Conservation (phyloP, 2,113 vertebrate genomes). For the Corydoras sp. region DNA sequence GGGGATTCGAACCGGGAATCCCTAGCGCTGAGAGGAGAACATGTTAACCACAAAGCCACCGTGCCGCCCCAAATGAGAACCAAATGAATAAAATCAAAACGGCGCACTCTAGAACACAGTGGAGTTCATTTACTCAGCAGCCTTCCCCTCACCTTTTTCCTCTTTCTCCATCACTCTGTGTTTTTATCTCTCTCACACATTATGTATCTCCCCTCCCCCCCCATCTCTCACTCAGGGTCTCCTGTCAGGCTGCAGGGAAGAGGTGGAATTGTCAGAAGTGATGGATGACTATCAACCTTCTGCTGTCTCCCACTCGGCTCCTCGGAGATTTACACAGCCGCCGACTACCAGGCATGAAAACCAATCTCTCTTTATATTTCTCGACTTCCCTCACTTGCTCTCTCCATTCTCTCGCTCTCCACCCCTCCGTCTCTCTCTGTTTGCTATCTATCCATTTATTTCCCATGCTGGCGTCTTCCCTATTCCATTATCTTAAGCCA, state of each 20-base stretch:
- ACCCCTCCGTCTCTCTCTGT: constrained; percentile 41
- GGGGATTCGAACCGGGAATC: no score
- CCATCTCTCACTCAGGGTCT: constrained; percentile 70
- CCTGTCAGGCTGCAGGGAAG: constrained; percentile 85
- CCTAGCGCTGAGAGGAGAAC: no score
- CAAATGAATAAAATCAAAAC: constrained; percentile 11
- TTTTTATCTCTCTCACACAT: constrained; percentile 23
- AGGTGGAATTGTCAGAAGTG: constrained; percentile 89
- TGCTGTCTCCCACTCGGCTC: constrained; percentile 83
- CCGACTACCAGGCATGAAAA: constrained; percentile 79
- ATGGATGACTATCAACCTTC: constrained; percentile 96
- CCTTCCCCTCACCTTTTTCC: constrained; percentile 65
- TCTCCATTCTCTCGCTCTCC: constrained; percentile 33
- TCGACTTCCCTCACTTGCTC: constrained; percentile 26
- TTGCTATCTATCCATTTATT: constrained; percentile 42
- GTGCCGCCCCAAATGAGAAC: constrained; percentile 19
- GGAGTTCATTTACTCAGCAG: constrained; percentile 82
- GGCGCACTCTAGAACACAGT: constrained; percentile 53
- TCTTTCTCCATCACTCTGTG: constrained; percentile 20
- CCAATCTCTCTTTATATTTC: constrained; percentile 64
- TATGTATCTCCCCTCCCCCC: constrained; percentile 50
- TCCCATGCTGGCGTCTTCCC: constrained; percentile 27
- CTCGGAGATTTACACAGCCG: constrained; percentile 80
- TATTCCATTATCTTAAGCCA: constrained; percentile 46
- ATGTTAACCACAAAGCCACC: no score